Evolutionary conservation across 53 echinoderm and acorn worm species (phyloP).

Genomic region (Glandiceps talaboti): DNA sequence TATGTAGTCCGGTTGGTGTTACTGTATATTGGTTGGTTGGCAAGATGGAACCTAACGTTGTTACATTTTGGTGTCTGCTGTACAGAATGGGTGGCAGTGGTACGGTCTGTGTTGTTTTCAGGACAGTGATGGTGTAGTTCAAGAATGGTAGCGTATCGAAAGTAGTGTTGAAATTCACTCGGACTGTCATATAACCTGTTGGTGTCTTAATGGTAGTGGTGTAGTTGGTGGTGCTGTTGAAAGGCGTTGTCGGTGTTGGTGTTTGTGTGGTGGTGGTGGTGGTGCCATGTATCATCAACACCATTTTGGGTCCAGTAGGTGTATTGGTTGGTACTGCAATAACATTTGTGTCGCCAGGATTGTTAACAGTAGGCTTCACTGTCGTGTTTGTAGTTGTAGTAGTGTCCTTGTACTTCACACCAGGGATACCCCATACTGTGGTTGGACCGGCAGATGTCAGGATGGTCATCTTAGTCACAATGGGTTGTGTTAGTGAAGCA

Average conservation of each 20-base stretch:
- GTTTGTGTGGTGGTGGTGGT: too few relatives aligned
- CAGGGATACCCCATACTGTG: background rate
- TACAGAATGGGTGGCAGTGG: background rate
- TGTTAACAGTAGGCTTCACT: background rate
- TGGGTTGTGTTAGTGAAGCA: background rate
- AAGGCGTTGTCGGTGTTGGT: background rate
- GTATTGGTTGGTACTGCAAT: background rate
- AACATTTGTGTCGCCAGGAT: background rate
- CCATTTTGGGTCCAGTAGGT: background rate
- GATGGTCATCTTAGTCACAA: background rate
- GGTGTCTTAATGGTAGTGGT: background rate
- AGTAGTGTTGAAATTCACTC: background rate
- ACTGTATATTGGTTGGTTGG: background rate
- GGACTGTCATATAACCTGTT: background rate
- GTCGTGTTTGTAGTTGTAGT: too few relatives aligned
- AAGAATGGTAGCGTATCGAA: background rate
- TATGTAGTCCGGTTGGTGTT: background rate
- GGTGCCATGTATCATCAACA: background rate
- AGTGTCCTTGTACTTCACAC: background rate
- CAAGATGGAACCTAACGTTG: background rate
- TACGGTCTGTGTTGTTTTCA: background rate
- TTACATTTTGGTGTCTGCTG: background rate
- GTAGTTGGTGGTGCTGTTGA: background rate
- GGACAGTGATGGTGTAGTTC: background rate
- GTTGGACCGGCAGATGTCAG: background rate